phyloP scores from a whole-genome alignment of 2,113 vertebrate genomes.

The Sylvicapra grimmia region DNA sequence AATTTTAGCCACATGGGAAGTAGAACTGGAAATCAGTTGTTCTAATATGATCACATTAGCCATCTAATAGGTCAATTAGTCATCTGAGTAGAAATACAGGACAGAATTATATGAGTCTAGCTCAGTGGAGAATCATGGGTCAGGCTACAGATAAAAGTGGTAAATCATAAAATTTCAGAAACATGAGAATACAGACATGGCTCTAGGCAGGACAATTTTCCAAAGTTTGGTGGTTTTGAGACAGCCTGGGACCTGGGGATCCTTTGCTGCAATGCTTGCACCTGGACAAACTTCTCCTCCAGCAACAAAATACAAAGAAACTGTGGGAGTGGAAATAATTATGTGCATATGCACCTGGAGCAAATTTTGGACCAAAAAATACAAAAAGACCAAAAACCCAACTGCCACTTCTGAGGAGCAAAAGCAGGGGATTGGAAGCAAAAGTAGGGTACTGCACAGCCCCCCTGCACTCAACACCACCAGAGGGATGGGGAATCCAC shows the following conservation, averaged over 20 bases:
- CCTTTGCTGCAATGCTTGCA: not conserved
- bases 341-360: not conserved
- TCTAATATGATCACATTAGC: not conserved
- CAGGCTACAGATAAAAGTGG: not conserved
- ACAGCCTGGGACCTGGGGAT: not conserved
- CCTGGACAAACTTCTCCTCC: not conserved
- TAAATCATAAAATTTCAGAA: not conserved
- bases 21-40: not conserved
- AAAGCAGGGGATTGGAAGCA: not conserved
- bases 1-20: not conserved
- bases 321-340: not conserved
- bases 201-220: fast-evolving
- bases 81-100: not conserved
- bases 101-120: not conserved
- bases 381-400: not conserved
- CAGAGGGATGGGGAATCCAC: not conserved
- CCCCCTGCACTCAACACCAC: not conserved
- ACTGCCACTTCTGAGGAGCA: not conserved
- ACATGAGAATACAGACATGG: not conserved
- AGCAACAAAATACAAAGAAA: not conserved
- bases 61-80: not conserved
- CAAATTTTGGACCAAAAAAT: not conserved
- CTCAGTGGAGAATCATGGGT: not conserved
- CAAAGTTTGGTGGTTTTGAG: not conserved
- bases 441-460: not conserved